Conservation (phyloP, 1,140 invertebrate species). For the Magallana angulata region DNA sequence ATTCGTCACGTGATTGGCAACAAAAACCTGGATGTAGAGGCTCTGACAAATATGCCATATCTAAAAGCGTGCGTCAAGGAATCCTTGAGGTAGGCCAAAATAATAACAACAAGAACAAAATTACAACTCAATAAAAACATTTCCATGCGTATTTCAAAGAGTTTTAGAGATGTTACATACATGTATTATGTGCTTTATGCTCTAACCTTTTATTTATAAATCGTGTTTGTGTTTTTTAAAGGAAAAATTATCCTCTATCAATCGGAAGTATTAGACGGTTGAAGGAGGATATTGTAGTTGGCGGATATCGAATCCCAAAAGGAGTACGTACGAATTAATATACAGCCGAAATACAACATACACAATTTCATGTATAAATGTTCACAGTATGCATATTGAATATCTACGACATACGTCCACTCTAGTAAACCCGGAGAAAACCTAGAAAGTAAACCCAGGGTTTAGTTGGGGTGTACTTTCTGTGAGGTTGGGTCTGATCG, state of each 20-base stretch:
- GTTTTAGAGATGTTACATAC: too few species aligned
- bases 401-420: too few species aligned
- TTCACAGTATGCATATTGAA: too few species aligned
- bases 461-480: too few species aligned
- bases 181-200: background rate
- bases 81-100: constrained; percentile 38
- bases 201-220: background rate
- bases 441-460: too few species aligned
- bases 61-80: constrained; percentile 47
- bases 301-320: constrained; percentile 50
- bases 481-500: too few species aligned
- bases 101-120: background rate
- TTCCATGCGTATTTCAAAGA: too few species aligned
- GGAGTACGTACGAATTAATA: background rate
- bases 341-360: too few species aligned
- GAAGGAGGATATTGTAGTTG: constrained; percentile 38
- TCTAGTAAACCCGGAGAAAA: too few species aligned
- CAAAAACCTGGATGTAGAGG: constrained; percentile 2
- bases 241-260: background rate
- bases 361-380: too few species aligned
- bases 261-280: constrained; percentile 15
- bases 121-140: background rate
- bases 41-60: constrained; percentile 4
- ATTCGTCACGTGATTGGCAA: background rate
- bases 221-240: background rate